Evolutionary conservation across 2,797 vertebrate genomes (phyloP), one percentile per base, ranked within the genome.

Genomic region (Peromyscus eremicus): DNA sequence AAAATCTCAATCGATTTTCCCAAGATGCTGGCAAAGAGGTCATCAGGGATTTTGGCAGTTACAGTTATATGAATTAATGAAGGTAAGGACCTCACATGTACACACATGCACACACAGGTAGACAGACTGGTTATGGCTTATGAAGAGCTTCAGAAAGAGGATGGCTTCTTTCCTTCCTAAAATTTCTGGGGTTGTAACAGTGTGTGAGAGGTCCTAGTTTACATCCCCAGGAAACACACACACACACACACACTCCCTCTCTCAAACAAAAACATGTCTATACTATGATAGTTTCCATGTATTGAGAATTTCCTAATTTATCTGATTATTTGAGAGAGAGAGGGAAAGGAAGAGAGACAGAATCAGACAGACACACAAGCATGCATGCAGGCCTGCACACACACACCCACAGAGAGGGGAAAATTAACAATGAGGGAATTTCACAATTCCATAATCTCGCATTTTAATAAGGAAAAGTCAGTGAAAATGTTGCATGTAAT

Each of bases 401-500:
- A 73, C 5, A 6, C 23, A 2, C 21, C 25, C 37, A 75, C 2
- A 75, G 37, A 40, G 37, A 25, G 5, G 5, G 37, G 71, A 11
- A 40, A 66, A 77, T 76, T 55, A 96, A 52, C n/a, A 55, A 29
- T 34, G 32, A 95, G 81, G 57, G 27, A 93, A 92, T n/a, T 82
- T 97, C 19, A 83, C 55, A 92, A 64, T 92, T 91, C 70, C 92
- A 75, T 13, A 91, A 76, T 77, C 40, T 32, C 92, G 6, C 88
- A 84, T 92, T 95, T 92, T 84, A 96, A 71, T 73, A 92, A 93
- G 76, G 60, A 95, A 92, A 95, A 89, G 17, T 37, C 91, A 93
- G 49, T 5, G 40, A 76, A 73, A 96, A 21, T 87, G 82, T 34
- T 68, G n/a, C 77, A 66, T 79, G 73, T 86, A 92, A 91, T 37